These are phyloP conservation scores for Heloderma charlesbogerti DNA, from an alignment of 2,113 vertebrate species.

Conservation along the genomic window DNA sequence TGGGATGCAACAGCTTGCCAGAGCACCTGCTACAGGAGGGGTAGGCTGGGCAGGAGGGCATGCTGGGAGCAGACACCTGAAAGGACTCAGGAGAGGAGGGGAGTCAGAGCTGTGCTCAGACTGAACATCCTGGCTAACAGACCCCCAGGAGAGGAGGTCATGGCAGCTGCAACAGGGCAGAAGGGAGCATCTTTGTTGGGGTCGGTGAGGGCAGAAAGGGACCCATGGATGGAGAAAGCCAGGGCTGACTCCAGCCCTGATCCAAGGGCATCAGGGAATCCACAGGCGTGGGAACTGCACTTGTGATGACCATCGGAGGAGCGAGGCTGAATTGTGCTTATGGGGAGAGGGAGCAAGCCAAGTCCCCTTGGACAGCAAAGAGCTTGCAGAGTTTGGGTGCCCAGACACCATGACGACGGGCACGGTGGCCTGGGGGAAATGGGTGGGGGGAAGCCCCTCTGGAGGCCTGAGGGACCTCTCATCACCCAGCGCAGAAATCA, in stretches of 20 bases:
- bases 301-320: too few relatives aligned
- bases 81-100: too few relatives aligned
- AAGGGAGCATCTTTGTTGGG: not conserved
- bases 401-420: rapidly evolving
- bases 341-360: too few relatives aligned
- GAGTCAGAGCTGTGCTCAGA: not conserved
- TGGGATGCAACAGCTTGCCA: too few relatives aligned
- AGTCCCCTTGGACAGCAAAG: not conserved
- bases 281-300: too few relatives aligned
- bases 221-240: not conserved
- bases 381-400: not conserved
- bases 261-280: too few relatives aligned
- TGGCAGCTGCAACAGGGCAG: too few relatives aligned
- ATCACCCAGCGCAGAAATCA: not conserved
- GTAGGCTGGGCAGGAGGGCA: not conserved
- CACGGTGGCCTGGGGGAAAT: too few relatives aligned
- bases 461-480: not conserved
- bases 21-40: not conserved
- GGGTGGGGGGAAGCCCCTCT: not conserved
- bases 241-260: too few relatives aligned
- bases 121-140: not conserved
- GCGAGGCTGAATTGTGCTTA: too few relatives aligned
- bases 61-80: not conserved
- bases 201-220: too few relatives aligned
- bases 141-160: not conserved